Percentiles rank a stretch among this genome's conserved stretches.
These are phyloP conservation scores for Hirtodrosophila confusa DNA, from an alignment of 2,888 invertebrate genomes.

Conservation along the genomic window DNA sequence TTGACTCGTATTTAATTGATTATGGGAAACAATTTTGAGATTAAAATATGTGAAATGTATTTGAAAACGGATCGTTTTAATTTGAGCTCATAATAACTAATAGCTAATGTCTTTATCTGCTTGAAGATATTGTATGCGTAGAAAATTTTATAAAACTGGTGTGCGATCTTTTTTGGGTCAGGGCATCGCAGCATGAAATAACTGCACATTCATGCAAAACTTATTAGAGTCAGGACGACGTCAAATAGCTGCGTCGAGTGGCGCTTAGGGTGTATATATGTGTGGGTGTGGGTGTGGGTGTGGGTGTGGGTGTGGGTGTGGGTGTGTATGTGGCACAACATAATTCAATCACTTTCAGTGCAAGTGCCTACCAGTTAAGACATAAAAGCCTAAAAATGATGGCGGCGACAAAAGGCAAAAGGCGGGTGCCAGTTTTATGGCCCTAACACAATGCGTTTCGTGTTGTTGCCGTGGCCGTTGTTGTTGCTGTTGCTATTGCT, in stretches of 20 bases:
- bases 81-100: too few species aligned
- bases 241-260: constrained; percentile 38
- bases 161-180: constrained; percentile 7
- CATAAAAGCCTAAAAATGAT: constrained; percentile 25
- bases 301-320: not conserved
- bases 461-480: constrained; percentile 2
- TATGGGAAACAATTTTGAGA: too few species aligned
- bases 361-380: constrained; percentile 47
- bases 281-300: not conserved
- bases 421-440: constrained; percentile 31
- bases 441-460: constrained; percentile 8
- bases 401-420: constrained; percentile 13
- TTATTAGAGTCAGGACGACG: constrained; percentile 49
- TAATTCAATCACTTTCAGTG: constrained; percentile 77
- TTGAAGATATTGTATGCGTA: too few species aligned
- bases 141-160: not conserved
- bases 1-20: too few species aligned
- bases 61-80: too few species aligned
- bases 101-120: too few species aligned
- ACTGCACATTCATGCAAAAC: constrained; percentile 67
- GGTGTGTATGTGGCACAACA: constrained; percentile 39
- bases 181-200: constrained; percentile 47
- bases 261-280: constrained; percentile 7
- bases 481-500: constrained; percentile 16
- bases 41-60: too few species aligned